These are phyloP conservation scores for Oreochromis grahami DNA, from an alignment of 2,797 vertebrate species.

Conservation along the genomic window DNA sequence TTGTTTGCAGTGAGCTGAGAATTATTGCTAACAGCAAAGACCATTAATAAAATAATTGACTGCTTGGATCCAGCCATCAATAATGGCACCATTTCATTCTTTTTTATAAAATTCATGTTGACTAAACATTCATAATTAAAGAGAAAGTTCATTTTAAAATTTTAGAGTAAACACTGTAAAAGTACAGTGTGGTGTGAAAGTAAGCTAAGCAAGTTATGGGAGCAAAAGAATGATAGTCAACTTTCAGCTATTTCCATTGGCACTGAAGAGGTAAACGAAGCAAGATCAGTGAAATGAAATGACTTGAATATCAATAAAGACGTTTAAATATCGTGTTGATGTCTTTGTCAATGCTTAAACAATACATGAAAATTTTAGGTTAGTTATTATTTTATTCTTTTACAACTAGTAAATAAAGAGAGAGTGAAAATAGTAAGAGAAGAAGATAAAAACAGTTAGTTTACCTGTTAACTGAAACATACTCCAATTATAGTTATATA, in stretches of 20 bases:
- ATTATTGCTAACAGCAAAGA: background rate
- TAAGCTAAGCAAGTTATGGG: background rate
- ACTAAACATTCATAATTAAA: background rate
- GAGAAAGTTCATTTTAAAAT: background rate
- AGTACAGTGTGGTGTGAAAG: rapidly evolving
- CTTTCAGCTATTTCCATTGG: background rate
- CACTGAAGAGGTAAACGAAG: background rate
- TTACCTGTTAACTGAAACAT: background rate
- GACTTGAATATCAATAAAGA: background rate
- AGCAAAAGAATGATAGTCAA: background rate
- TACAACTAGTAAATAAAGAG: background rate
- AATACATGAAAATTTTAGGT: background rate
- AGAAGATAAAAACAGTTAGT: background rate
- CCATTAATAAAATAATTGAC: background rate
- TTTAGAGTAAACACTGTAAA: background rate
- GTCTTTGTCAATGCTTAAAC: background rate
- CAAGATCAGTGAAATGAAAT: background rate
- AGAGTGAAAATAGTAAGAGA: background rate
- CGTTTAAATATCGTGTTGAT: background rate
- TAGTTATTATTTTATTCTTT: background rate
- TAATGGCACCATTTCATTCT: background rate
- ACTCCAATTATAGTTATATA: background rate
- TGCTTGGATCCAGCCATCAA: background rate
- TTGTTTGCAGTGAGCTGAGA: background rate
- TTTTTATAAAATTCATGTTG: background rate